Base-by-base conservation (phyloP, 1,140 invertebrate genomes). In the Drosophila bocqueti region DNA sequence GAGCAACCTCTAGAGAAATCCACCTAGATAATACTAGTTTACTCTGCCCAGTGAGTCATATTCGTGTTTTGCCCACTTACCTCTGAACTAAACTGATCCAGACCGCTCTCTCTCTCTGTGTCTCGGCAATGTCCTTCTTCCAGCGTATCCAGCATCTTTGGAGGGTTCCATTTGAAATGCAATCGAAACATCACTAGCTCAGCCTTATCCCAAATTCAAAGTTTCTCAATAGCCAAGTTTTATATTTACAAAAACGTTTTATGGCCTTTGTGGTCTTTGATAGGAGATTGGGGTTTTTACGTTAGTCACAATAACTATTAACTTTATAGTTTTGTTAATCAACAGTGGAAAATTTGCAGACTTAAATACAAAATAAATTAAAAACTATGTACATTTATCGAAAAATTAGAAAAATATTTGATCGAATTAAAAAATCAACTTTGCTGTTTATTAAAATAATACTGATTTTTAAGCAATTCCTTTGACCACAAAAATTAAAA, bases 21-120 rank as follows among this genome's bases (percentile, higher is more conserved):
- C 61, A 77, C 52, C 63, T 55, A 82, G 69, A 54, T 83, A 73
- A 81, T 78, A 82, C 64, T 43, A 69, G 75, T 85, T 85, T 79
- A 57, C 54, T 61, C 65, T 46, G 75, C 58, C 58, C 61, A 79
- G 65, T 85, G 83, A 87, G 50, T 86, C 83, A 86, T 76, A 18
- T 13, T 57, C 36, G 58, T 61, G 52, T 38, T 77, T 87, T 76
- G 78, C 65, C 69, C 79, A 85, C 65, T 75, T 83, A 87, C 83
- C 83, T 50, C 40, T 50, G 42, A 59, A 58, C 67, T 36, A 38
- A 63, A 75, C 42, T 26, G 42, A 68, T 71, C 47, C 59, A 75
- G 59, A 43, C 69, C 13, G 47, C 54, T 73, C 68, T 49, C 67
- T 49, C 67, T 72, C 66, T 40, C 21, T 24, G 2, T 13, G 16